phyloP scores from a whole-genome alignment of 2,888 invertebrate species.

The Acronicta leporina region DNA sequence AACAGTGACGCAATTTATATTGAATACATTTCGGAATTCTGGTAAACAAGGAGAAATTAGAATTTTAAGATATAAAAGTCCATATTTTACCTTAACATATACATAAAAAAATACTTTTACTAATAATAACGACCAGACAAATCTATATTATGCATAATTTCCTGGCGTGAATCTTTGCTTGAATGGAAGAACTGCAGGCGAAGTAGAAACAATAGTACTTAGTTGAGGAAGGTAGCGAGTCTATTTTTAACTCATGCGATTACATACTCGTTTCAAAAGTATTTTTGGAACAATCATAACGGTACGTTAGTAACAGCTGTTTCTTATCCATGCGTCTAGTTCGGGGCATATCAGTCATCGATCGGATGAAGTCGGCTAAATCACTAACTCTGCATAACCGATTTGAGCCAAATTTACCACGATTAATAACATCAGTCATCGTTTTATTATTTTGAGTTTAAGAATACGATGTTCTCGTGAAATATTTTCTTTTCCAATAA shows the following conservation, averaged over 20 bases:
- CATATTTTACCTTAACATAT: too few species aligned
- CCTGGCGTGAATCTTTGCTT: too few species aligned
- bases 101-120: too few species aligned
- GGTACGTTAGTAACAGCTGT: slow-evolving; percentile 40
- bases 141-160: too few species aligned
- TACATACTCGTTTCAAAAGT: slow-evolving; percentile 9
- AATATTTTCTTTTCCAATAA: slow-evolving; percentile 30
- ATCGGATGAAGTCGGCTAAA: slow-evolving; percentile 23
- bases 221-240: not conserved
- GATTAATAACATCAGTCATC: slow-evolving; percentile 47
- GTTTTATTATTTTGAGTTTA: slow-evolving; percentile 36
- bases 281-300: slow-evolving; percentile 24
- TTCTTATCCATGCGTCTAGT: slow-evolving; percentile 31
- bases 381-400: slow-evolving; percentile 25
- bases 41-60: not conserved
- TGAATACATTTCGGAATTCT: slow-evolving; percentile 15
- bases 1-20: slow-evolving; percentile 10
- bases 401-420: slow-evolving; percentile 41
- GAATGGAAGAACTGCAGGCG: too few species aligned
- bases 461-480: slow-evolving; percentile 40
- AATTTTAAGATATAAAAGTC: too few species aligned
- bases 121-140: not conserved
- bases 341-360: slow-evolving; percentile 39
- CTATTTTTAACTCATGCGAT: slow-evolving; percentile 7
- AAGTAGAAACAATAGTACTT: too few species aligned